Base-by-base conservation (phyloP, 2,797 vertebrate species). In the Alca torda region DNA sequence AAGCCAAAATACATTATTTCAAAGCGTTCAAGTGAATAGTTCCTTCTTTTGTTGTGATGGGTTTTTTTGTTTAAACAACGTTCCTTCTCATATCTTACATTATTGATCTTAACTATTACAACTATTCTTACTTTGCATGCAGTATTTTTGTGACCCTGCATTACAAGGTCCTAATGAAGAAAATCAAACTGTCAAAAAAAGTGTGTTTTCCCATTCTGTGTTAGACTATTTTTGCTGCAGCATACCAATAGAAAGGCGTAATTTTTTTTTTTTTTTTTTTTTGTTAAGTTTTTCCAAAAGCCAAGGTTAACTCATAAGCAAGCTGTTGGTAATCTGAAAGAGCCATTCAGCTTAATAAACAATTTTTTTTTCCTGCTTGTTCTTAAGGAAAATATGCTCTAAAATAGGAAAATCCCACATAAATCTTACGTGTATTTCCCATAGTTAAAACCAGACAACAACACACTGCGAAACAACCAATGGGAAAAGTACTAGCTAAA, bases 211-310 rank as follows among this genome's bases (percentile, higher is more conserved):
- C 63, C 21, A 3, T 43, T 15, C 9, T 93, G 43, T 76, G 57
- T 93, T 96, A 97, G 95, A 87, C 33, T 84, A 77, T 82, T 97
- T 97, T 94, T 95, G 77, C 87, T 95, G 89, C 61, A 81, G 90
- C 26, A 54, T 91, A 56, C 23, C 37, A 9, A 87, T 69, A 76
- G 11, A 48, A 94, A 91, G 46, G 78, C 21, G 76, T 91, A 31
- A 70, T 90, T 77, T 93, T 93, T 95, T 96, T 26, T 75, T 79
- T 61, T 43, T 39, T 5, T 26, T 89, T 74, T 65, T 53, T 81
- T 87, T 92, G n/a, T 46, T 21, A 46, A 79, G n/a, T 84, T 90
- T 93, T 91, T 96, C 45, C 59, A 79, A 68, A 96, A 85, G 37
- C 37, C 69, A 88, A 43, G 9, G 30, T 59, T 85, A 56, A 20